Evolutionary conservation across 2,888 invertebrate species (phyloP), one percentile per base, ranked within the genome.

Genomic region (Acrobasis consociella): DNA sequence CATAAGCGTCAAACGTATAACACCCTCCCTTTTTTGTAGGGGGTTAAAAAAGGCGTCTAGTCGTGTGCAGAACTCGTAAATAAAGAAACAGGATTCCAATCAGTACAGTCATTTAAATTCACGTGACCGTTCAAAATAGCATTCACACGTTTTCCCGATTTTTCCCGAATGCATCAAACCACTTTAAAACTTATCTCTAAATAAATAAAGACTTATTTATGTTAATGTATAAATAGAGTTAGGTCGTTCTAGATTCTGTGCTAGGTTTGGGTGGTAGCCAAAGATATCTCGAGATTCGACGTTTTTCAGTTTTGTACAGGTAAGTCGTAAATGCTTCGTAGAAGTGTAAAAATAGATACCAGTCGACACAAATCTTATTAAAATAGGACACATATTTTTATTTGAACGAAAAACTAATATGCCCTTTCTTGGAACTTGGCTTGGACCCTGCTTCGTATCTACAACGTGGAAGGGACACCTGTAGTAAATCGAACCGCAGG

Each of bases 21-120:
- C 22, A 22, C 22, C 2, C 22, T n/a, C 22, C 3, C 22, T 31
- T 31, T 7, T 31, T 7, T 31, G 31, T 31, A 2, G 8, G 31
- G 22, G 22, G 22, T 22, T 31, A 42, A 42, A 39, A 39, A 42
- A 42, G 11, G 13, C 42, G 42, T 42, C 42, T 17, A 17, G 56
- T 56, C 22, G 46, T 49, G 22, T 38, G 16, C 39, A 31, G n/a
- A 56, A 56, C 16, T 51, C 39, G 60, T 60, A 60, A 62, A 60
- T 63, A 60, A 62, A 42, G 17, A n/a, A 50, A 55, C 11, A 61
- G 49, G 50, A 66, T 66, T 61, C 66, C 64, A 38, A 58, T 62
- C 15, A 42, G 11, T 31, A 52, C 49, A 63, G 38, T 66, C 64
- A 64, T 59, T 64, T 31, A 58, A 42, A 63, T 39, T 60, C 66